Percentiles rank a stretch among this genome's conserved stretches.
These are phyloP conservation scores for Chironomus striatipennis DNA, from an alignment of 1,140 invertebrate species.

Conservation along the genomic window DNA sequence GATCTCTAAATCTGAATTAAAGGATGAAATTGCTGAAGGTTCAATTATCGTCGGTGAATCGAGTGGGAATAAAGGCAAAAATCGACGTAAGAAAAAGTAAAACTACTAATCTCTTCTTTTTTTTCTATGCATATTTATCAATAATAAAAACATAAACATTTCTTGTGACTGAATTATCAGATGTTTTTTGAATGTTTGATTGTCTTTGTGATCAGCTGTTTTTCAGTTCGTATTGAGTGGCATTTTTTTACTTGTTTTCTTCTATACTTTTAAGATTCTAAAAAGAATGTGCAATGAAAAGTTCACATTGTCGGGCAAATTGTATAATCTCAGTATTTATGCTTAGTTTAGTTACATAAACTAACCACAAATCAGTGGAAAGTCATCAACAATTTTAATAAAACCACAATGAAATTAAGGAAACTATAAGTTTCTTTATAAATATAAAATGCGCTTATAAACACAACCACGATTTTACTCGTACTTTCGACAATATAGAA, in stretches of 20 bases:
- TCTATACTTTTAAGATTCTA: too few relatives aligned
- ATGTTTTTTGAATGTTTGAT: background rate
- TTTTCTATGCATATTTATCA: background rate
- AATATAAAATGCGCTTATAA: too few relatives aligned
- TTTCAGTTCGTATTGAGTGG: background rate
- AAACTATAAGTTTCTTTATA: too few relatives aligned
- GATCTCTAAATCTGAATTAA: slow-evolving; percentile 50
- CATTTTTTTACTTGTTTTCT: background rate
- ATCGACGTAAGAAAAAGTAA: slow-evolving; percentile 19
- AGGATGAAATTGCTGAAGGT: slow-evolving; percentile 61
- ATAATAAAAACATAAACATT: background rate
- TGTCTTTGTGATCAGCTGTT: background rate
- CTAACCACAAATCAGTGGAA: too few relatives aligned
- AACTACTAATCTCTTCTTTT: background rate
- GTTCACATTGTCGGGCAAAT: too few relatives aligned
- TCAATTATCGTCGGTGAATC: slow-evolving; percentile 52
- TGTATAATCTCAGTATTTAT: too few relatives aligned
- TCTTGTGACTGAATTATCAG: background rate
- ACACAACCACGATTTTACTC: too few relatives aligned
- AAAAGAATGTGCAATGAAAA: too few relatives aligned
- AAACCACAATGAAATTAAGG: too few relatives aligned
- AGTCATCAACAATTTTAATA: too few relatives aligned
- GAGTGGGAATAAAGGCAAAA: background rate
- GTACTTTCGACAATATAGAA: too few relatives aligned
- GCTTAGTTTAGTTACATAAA: too few relatives aligned